Evolutionary conservation across 2,797 vertebrate genomes (phyloP), one percentile per base, ranked within the genome.

Genomic region (Epinephelus coioides): DNA sequence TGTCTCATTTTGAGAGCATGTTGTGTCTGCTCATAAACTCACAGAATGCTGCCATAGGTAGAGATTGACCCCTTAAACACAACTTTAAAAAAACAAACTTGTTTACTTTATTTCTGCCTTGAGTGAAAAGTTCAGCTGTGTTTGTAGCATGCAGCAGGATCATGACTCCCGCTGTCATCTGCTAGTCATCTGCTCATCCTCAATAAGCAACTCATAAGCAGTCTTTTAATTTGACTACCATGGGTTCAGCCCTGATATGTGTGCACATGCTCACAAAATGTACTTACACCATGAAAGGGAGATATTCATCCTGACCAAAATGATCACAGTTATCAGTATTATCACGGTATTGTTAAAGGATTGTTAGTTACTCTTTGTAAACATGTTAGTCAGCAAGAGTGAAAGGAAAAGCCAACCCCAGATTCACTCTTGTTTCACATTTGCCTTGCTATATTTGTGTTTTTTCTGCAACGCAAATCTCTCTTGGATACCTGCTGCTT

Each of bases 21-120:
- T 69, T 25, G 69, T 3, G 7, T 76, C 54, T 57, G 63, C 50
- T 55, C 54, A 56, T 9, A 19, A 53, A 62, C 57, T 51, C 8
- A 10, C 27, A 30, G 65, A 69, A 57, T 12, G 19, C 43, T 1
- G 43, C 78, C 69, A 53, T 21, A 53, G 60, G 64, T 21, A 14
- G 23, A 12, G 56, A 30, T 25, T 76, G 69, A 83, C 78, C 82
- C 56, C 27, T 55, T 23, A 23, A 73, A 66, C 21, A 18, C 54
- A 50, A 49, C 14, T 10, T n/a, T 12, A 4, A n/a, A 44, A 59
- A 70, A 21, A 47, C 47, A 49, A 43, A 51, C 27, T 5, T 77
- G 81, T 79, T 69, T 76, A 76, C 61, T 76, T 40, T 47, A 8
- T 62, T 43, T 47, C 40, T 49, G 55, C 77, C 56, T 73, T 18